phyloP scores from a whole-genome alignment of 2,888 invertebrate species.

The Drosophila lutescens region DNA sequence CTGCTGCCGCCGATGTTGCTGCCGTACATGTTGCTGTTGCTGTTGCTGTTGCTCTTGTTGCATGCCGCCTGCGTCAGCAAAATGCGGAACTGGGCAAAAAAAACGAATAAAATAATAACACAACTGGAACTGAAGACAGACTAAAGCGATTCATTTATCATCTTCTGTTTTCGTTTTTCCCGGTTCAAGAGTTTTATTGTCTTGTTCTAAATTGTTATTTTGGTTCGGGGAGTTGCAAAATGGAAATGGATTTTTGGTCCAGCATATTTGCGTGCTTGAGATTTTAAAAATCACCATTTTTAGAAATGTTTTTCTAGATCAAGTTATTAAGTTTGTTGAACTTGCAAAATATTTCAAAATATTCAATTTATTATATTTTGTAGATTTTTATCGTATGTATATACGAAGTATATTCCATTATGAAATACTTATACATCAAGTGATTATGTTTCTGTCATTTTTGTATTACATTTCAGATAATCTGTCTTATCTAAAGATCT shows the following conservation, averaged over 20 bases:
- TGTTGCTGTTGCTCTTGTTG: conserved; percentile 22
- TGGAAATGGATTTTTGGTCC: not conserved
- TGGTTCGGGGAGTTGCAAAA: not conserved
- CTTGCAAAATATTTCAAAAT: too few species aligned
- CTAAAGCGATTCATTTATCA: conserved; percentile 25
- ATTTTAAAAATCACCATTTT: too few species aligned
- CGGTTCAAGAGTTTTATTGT: not conserved
- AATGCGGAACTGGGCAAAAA: conserved; percentile 36
- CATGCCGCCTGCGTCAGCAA: conserved; percentile 46
- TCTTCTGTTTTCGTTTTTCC: not conserved
- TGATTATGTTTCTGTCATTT: too few species aligned
- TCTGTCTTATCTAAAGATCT: not conserved
- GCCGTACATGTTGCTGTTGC: conserved; percentile 20
- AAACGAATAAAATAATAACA: conserved; percentile 4
- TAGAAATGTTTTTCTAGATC: too few species aligned
- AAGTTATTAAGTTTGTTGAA: too few species aligned
- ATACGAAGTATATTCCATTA: too few species aligned
- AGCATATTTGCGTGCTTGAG: not conserved
- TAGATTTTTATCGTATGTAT: too few species aligned
- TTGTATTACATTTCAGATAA: not conserved
- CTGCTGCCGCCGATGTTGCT: conserved; percentile 3
- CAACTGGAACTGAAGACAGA: conserved; percentile 21
- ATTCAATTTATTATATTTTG: too few species aligned
- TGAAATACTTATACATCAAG: too few species aligned
- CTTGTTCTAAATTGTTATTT: not conserved